Evolutionary conservation across 2,888 invertebrate genomes (phyloP), one percentile per base, ranked within the genome.

Genomic region (Teleogryllus oceanicus): DNA sequence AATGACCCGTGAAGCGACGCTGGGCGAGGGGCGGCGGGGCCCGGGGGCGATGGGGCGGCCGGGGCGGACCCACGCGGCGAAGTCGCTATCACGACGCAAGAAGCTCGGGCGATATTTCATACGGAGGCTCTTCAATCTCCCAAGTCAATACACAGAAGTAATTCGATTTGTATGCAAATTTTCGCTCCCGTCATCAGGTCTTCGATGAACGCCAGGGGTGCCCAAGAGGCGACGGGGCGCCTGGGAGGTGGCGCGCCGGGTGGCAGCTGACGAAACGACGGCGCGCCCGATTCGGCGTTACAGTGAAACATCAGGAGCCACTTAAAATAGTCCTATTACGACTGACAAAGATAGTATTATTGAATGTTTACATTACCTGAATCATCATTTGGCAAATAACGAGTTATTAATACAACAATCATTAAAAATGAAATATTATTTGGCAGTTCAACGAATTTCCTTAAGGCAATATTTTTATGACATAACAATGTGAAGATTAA

Each of bases 141-240:
- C 85, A 84, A 85, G 84, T 85, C 85, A 85, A 85, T 85, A 85
- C 84, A 81, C 81, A 84, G 85, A 86, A 85, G 84, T 86, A 86
- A 86, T 86, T 86, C 86, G 86, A 86, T 86, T 86, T 86, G 85
- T 84, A 86, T 86, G 86, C 84, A 86, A 86, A 86, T 86, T 85
- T 85, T 79, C 80, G 49, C 50, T 21, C 81, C 75, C 82, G 85
- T 84, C 85, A 85, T 85, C 84, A 84, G 83, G 82, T 83, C 82
- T 83, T 76, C 74, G 51, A 78, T 80, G 77, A 77, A 49, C 16
- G 50, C 49, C 77, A 77, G 77, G 77, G 77, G 18, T 77, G 77
- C 13, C 16, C 77, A 77, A 21, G 49, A 49, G 49, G 49, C 77
- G 21, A 8, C 16, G 75, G 11, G 4, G 77, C 37, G 49, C 49